These are phyloP conservation scores for Caenorhabditis afra DNA, from an alignment of 2,888 invertebrate genomes.

Conservation along the genomic window DNA sequence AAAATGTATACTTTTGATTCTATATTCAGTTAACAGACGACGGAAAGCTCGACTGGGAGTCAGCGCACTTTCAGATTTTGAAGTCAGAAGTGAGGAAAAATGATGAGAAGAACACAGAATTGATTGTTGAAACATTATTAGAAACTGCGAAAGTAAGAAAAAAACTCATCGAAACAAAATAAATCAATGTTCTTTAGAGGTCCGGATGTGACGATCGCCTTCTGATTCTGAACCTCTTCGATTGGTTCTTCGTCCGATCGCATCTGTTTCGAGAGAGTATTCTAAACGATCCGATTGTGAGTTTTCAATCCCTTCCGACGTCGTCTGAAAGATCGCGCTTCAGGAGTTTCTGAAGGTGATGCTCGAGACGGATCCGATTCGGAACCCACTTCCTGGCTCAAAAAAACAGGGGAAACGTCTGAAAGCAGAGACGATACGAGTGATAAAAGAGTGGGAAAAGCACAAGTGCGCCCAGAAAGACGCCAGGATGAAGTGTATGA, in stretches of 20 bases:
- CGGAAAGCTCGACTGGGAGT: constrained; percentile 35
- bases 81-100: constrained; percentile 17
- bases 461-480: constrained; percentile 65
- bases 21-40: constrained; percentile 43
- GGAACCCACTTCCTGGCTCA: constrained; percentile 72
- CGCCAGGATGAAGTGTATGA: constrained; percentile 63
- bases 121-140: constrained; percentile 21
- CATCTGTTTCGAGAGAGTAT: constrained; percentile 67
- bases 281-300: constrained; percentile 67
- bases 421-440: constrained; percentile 67
- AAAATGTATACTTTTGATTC: neutral
- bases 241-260: constrained; percentile 73
- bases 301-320: constrained; percentile 1
- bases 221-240: constrained; percentile 64
- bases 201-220: constrained; percentile 60
- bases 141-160: constrained; percentile 30
- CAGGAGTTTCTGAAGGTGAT: constrained; percentile 69
- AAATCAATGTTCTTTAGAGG: constrained; percentile 34
- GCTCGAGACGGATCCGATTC: constrained; percentile 72
- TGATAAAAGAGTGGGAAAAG: constrained; percentile 70
- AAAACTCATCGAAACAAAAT: neutral
- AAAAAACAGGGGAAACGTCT: constrained; percentile 62
- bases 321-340: neutral
- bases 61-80: constrained; percentile 26
- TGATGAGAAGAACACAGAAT: constrained; percentile 7